Evolutionary conservation across 2,888 invertebrate genomes (phyloP).

Genomic region (Ophioninae sp.): DNA sequence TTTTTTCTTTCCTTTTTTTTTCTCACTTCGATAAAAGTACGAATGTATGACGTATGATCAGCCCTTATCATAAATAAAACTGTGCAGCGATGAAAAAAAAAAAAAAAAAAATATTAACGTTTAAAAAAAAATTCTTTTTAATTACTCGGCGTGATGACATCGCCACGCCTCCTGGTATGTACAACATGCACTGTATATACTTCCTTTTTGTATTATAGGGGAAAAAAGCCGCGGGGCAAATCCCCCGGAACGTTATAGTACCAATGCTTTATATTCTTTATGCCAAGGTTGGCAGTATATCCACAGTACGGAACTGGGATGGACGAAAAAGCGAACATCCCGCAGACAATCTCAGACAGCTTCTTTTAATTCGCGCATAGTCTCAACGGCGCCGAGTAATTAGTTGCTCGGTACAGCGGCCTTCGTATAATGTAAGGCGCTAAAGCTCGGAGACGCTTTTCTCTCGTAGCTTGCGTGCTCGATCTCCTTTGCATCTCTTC

Average conservation of each 20-base stretch:
- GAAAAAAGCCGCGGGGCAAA: slow-evolving; percentile 55
- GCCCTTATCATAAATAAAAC: background rate
- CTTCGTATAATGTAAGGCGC: slow-evolving; percentile 66
- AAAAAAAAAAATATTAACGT: background rate
- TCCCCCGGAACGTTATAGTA: slow-evolving; percentile 54
- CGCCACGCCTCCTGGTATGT: background rate
- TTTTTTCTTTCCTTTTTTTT: too few relatives aligned
- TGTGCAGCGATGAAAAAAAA: background rate
- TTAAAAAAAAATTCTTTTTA: background rate
- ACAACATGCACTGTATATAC: slow-evolving; percentile 43
- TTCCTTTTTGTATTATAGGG: slow-evolving; percentile 46
- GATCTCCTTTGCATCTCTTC: slow-evolving; percentile 10
- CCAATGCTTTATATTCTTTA: slow-evolving; percentile 65
- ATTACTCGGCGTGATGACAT: background rate
- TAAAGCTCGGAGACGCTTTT: slow-evolving; percentile 55
- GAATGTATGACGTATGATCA: background rate
- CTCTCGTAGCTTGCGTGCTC: slow-evolving; percentile 38
- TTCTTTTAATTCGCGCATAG: slow-evolving; percentile 79
- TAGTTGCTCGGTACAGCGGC: slow-evolving; percentile 72
- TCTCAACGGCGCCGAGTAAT: slow-evolving; percentile 79
- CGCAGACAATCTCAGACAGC: slow-evolving; percentile 74
- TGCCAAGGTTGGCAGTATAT: slow-evolving; percentile 47
- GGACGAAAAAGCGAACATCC: slow-evolving; percentile 69
- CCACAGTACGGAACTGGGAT: slow-evolving; percentile 27
- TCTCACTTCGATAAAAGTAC: too few relatives aligned